Base-by-base conservation (phyloP, 1,140 invertebrate genomes). In the Drosophila grimshawi region DNA sequence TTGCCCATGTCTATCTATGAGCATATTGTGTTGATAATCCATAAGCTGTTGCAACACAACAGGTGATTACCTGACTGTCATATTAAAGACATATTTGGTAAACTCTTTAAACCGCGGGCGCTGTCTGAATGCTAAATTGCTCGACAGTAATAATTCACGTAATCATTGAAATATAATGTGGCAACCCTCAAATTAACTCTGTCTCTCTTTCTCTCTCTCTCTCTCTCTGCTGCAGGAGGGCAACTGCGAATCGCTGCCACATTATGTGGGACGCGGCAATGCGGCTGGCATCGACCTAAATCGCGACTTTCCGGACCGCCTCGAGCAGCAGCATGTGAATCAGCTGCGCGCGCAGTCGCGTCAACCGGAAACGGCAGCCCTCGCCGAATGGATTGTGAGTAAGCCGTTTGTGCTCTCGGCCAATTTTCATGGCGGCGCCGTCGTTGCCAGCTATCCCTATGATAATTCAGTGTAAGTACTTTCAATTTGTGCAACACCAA, bases 401-500 rank as follows among this genome's bases (percentile, higher is more conserved):
- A 95, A 96, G 89, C 96, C 97, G 32, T 99, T 99, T 93, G 97
- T 98, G 32, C 93, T 99, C 6, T 98, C 97, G 1, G 97, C 96
- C 0, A 98, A 98, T 93, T 93, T 99, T 46, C 98, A 99, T 91
- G 97, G 97, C 19, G 98, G 98, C 37, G 97, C 98, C 48, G 93
- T 98, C 2, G 97, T 98, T 5, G 97, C 97, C 4, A 97, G 97
- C 91, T 98, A 98, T 93, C 97, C 97, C 1, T 98, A 94, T 92
- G 96, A 97, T 92, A 96, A 97, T 92, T 95, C 96, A 4, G 94
- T 93, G 96, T 96, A 94, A 90, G 90, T 92, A 19, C 19, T 19
- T 19, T 56, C n/a, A 29, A 33, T 32, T 19, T 19, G 19, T 19
- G 19, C 19, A 19, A 19, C 19, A 19, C 19, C 19, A 19, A 19